Base-by-base conservation (phyloP, 53 echinoderm and acorn worm genomes). In the Holothuria leucospilota region DNA sequence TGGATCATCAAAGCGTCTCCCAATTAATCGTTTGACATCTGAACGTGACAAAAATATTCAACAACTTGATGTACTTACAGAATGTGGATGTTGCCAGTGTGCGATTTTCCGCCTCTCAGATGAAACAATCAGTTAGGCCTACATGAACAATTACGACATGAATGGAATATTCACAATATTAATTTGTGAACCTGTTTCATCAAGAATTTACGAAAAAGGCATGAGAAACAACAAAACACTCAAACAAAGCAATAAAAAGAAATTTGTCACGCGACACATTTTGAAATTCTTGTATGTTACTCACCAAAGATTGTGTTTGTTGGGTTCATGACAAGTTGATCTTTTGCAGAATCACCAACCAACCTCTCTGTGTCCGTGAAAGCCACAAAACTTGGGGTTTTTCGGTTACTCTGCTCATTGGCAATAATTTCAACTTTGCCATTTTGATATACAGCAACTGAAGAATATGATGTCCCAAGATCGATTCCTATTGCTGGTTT, bases 1-100 rank as follows among this genome's bases (percentile, higher is more conserved):
- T 28, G 62, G 0, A 20, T 96, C 96, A 3, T 75, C 60, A 58
- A 88, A 96, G 39, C 84, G 84, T 27, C 96, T 92, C 16, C 96
- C 96, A 77, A 96, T 96, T 34, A 96, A 69, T 16, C 96, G 94
- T 68, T 96, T 96, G 69, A 94, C 96, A 94, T 96, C 96, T 96
- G 49, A 1, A 70, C 27, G 28, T 13, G 10, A 66, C n/a, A 72
- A 52, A 52, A 13, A 14, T 52, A 52, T 11, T 52, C 4, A 6
- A 42, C 5, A 42, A 52, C 52, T 52, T 11, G 4, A 52, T 13
- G 12, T 52, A 13, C 12, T 11, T 14, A 13, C 12, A 1, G 52
- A 4, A 42, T 42, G 42, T 42, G 42, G 42, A 14, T 13, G 52
- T 14, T 52, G 52, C 13, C 15, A 14, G 42, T 52, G 52, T 52